A percentile compares a stretch with the other conserved stretches of the same genome.
phyloP scores from a whole-genome alignment of 1,140 invertebrate species.

The Drosophila rufa region DNA sequence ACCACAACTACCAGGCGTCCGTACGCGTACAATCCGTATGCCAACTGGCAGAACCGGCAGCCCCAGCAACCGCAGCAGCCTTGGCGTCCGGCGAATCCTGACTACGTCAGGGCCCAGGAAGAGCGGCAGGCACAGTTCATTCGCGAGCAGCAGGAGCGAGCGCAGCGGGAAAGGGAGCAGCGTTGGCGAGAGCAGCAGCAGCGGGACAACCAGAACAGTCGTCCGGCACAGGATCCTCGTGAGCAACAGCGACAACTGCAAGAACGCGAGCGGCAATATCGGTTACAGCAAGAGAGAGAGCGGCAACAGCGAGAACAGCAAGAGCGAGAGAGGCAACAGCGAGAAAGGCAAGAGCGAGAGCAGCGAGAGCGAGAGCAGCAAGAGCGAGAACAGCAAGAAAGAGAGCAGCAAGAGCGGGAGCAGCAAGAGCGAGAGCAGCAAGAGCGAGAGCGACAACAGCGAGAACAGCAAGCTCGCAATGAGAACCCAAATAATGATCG shows the following conservation, averaged over 20 bases:
- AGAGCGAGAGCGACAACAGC: conserved; percentile 21
- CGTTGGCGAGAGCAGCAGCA: conserved; percentile 21
- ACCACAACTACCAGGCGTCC: conserved; percentile 35
- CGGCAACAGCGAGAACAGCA: not conserved
- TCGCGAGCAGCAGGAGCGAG: conserved; percentile 17
- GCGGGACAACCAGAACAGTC: conserved; percentile 1
- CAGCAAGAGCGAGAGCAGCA: conserved; percentile 14
- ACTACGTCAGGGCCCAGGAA: conserved; percentile 18
- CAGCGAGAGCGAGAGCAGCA: not conserved
- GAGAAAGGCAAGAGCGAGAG: not conserved
- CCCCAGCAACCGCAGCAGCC: not conserved
- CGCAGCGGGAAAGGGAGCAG: conserved; percentile 16
- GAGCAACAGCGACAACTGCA: not conserved
- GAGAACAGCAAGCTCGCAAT: conserved; percentile 15
- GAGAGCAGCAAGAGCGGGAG: conserved; percentile 8
- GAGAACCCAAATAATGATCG: not conserved
- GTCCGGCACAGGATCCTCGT: not conserved
- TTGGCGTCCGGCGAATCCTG: conserved; percentile 10
- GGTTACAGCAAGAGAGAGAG: not conserved
- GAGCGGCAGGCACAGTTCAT: conserved; percentile 16
- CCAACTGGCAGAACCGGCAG: conserved; percentile 17
- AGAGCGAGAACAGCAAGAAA: not conserved
- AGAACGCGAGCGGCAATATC: conserved; percentile 13
- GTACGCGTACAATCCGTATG: conserved; percentile 43
- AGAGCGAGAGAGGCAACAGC: not conserved